Percentiles rank a stretch among this genome's conserved stretches.
Conservation (phyloP, 2,113 vertebrate species). For the Sitta europaea region DNA sequence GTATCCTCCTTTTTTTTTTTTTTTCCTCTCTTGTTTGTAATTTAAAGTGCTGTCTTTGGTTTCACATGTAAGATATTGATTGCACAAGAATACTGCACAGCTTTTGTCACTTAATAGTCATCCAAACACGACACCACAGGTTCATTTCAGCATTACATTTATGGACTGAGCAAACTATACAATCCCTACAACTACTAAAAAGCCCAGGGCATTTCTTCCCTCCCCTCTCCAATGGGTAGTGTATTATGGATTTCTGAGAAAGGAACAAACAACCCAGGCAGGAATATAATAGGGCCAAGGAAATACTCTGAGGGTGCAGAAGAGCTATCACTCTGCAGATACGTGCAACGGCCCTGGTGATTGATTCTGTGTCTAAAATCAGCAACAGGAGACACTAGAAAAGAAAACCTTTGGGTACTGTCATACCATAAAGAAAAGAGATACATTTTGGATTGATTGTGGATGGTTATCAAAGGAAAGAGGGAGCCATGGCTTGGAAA, state of each 20-base stretch:
- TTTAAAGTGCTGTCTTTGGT: neutral
- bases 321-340: neutral
- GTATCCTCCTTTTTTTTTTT: neutral
- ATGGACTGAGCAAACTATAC: neutral
- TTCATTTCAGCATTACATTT: conserved; percentile 21
- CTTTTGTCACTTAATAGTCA: neutral
- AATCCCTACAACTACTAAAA: neutral
- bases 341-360: neutral
- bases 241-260: conserved; percentile 33
- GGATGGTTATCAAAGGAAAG: neutral
- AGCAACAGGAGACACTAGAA: neutral
- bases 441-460: neutral
- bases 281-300: neutral
- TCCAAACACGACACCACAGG: neutral
- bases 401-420: neutral
- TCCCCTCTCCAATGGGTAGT: neutral
- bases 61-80: conserved; percentile 29
- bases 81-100: neutral
- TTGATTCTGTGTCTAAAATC: neutral
- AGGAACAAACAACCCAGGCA: conserved; percentile 1
- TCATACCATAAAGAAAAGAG: neutral
- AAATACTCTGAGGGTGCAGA: conserved; percentile 11
- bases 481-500: neutral
- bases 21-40: neutral
- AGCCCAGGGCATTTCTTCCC: neutral